Evolutionary conservation across 37 sponge, comb jelly and placozoan species (phyloP), one percentile per base, ranked within the genome.

Genomic region (Geodia barretti): DNA sequence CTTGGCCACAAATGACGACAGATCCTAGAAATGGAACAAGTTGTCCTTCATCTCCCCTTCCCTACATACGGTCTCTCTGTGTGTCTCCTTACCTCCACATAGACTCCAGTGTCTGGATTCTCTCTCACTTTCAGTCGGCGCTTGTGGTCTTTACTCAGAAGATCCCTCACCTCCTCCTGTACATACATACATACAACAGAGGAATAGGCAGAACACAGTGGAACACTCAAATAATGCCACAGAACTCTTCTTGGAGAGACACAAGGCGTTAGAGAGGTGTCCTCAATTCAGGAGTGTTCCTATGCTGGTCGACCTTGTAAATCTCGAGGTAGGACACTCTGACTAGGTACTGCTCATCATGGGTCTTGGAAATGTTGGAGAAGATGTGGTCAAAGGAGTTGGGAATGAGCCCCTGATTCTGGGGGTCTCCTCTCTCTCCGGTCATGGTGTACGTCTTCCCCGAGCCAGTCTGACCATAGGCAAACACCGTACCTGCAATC

Each of bases 261-360:
- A 28, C 26, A 62, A 28, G 64, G n/a, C n/a, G n/a, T n/a, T n/a
- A n/a, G n/a, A n/a, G n/a, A n/a, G n/a, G n/a, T n/a, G n/a, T n/a
- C n/a, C n/a, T n/a, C n/a, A n/a, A n/a, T n/a, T n/a, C n/a, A n/a
- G n/a, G n/a, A n/a, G n/a, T n/a, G n/a, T n/a, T n/a, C n/a, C n/a
- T n/a, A n/a, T n/a, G n/a, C n/a, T n/a, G 20, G 26, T 35, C 41
- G 43, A 92, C 92, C 84, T 94, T 97, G 89, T 98, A 98, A 67
- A 98, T 98, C 79, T 98, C 99, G 74, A 98, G 87, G 79, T 98
- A 98, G 39, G 99, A 98, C 8, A 95, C 92, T 26, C 99, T 79
- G 4, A 98, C 92, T 8, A 98, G 88, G 75, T 87, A 98, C 70
- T 98, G 92, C 83, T 97, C 79, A 84, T 96, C 87, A 25, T 94